Evolutionary conservation across 2,113 vertebrate genomes (phyloP).

Genomic region (Pimephales promelas): DNA sequence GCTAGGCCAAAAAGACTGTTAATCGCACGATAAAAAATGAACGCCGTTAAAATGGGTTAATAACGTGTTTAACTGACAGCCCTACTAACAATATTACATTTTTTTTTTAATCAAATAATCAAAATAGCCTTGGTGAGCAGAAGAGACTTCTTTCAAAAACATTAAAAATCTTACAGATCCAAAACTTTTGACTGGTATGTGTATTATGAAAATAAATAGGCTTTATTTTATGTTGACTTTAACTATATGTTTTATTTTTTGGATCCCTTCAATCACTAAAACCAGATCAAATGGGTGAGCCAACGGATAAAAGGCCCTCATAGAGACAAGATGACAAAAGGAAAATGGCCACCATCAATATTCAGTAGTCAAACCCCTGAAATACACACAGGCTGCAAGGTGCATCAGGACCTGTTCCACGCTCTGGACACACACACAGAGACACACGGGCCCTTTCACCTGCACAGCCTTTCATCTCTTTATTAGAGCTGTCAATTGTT

Average conservation of each 20-base stretch:
- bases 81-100: too few relatives aligned
- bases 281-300: constrained; percentile 55
- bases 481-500: constrained; percentile 79
- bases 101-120: too few relatives aligned
- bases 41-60: too few relatives aligned
- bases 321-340: constrained; percentile 36
- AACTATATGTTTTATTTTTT: neutral
- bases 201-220: too few relatives aligned
- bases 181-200: too few relatives aligned
- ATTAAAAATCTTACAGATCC: too few relatives aligned
- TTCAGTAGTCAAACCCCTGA: constrained; percentile 30
- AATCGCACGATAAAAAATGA: too few relatives aligned
- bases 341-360: constrained; percentile 13
- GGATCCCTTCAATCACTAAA: constrained; percentile 27
- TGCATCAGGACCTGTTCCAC: constrained; percentile 39
- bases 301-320: constrained; percentile 38
- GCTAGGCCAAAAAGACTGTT: too few relatives aligned
- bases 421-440: constrained; percentile 1
- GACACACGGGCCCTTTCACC: constrained; percentile 47
- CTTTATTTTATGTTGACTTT: neutral
- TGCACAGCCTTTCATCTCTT: constrained; percentile 71
- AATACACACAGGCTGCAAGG: constrained; percentile 23
- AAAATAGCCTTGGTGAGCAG: too few relatives aligned
- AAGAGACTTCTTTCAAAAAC: too few relatives aligned
- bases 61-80: too few relatives aligned